phyloP scores from a whole-genome alignment of 2,113 vertebrate species.

The Melospiza melodia region DNA sequence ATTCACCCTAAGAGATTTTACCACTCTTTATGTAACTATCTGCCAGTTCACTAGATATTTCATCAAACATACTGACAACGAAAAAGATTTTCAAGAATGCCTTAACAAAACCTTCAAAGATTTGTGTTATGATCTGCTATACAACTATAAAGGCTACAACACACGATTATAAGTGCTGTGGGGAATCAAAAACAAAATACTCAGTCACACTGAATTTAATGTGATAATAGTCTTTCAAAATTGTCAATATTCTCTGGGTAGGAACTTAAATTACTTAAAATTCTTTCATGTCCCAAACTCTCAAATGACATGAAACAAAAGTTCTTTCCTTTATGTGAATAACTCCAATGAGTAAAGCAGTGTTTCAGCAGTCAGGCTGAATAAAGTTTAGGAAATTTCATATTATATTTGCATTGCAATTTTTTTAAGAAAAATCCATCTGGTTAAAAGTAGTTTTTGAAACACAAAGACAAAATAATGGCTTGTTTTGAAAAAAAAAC shows the following conservation, averaged over 20 bases:
- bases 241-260: neutral
- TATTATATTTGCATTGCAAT: neutral
- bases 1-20: neutral
- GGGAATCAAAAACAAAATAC: neutral
- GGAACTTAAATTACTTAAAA: neutral
- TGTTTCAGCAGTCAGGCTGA: neutral
- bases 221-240: neutral
- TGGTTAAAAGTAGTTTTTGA: neutral
- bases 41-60: neutral
- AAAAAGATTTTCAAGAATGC: neutral
- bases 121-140: neutral
- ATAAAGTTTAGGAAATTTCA: neutral
- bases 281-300: neutral
- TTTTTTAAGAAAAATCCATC: neutral
- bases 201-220: neutral
- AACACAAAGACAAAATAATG: neutral
- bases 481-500: neutral
- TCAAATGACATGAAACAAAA: neutral
- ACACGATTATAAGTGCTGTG: neutral
- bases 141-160: neutral
- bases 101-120: neutral
- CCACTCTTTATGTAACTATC: slow-evolving; percentile 14
- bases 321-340: neutral
- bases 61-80: neutral
- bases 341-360: neutral